Base-by-base conservation (phyloP, 2,113 vertebrate species). In the Sorex araneus region DNA sequence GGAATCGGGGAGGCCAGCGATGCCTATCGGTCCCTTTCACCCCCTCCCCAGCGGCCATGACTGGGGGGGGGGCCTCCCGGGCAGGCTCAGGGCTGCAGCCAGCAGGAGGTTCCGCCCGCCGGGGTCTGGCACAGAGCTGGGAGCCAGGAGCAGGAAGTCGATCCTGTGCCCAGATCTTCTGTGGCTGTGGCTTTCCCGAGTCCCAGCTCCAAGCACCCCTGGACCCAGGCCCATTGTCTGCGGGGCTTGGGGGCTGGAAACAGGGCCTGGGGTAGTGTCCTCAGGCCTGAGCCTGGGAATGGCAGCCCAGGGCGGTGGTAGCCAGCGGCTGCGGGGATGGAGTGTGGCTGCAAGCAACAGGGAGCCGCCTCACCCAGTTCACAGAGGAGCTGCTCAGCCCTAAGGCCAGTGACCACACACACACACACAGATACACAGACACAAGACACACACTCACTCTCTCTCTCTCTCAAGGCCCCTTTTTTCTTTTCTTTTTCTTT, bases 1-100 rank as follows among this genome's bases (percentile, higher is more conserved):
- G 71, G 93, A 94, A 84, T 96, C 92, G 80, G 36, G 80, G 36
- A 75, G 70, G 70, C 85, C 32, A 64, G 70, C 45, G 85, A 82
- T 73, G 76, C 85, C 70, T 81, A 81, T 90, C 30, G 34, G 4
- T 60, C 18, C 60, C 69, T 80, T 63, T 19, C 13, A 15, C 54
- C 18, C 12, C 54, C 54, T 15, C 3, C 40, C 40, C 40, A 40
- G 40, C 40, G 7, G 40, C 40, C 40, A 40, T 40, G 40, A 40
- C 40, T 40, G 40, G 40, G 40, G 40, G 7, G 40, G 40, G 40
- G 40, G 7, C 40, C 40, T 40, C 40, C 3, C 40, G 4, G 3
- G 3, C 0, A 50, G 76, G 57, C 32, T 45, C 25, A 86, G 67
- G 67, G 54, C 47, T 8, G 8, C 0, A 3, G 32, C 6, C 50